phyloP scores from a whole-genome alignment of 2,113 vertebrate species.

The Silurus asotus region DNA sequence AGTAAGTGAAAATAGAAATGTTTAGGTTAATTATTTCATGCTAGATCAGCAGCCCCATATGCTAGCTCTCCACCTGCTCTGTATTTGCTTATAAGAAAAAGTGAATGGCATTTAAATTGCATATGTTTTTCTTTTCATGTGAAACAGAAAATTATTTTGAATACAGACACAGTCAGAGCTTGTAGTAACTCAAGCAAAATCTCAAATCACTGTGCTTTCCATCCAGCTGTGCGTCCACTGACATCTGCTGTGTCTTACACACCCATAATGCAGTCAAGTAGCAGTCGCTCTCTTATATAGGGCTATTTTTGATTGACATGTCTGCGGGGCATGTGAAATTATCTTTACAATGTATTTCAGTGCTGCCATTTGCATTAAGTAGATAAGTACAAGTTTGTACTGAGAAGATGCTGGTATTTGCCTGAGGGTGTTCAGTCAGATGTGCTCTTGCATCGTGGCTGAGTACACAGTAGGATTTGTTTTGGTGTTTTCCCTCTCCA shows the following conservation, averaged over 20 bases:
- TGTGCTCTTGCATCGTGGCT: slow-evolving; percentile 10
- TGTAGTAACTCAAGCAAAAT: background rate
- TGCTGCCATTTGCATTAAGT: slow-evolving; percentile 39
- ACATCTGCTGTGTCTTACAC: slow-evolving; percentile 41
- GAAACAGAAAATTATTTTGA: slow-evolving; percentile 1
- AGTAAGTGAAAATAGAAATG: background rate
- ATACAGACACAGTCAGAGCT: slow-evolving; percentile 31
- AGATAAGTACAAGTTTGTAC: slow-evolving; percentile 36
- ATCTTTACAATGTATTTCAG: slow-evolving; percentile 37
- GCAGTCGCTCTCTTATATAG: slow-evolving; percentile 25
- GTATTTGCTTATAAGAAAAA: background rate
- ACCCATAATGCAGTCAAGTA: slow-evolving; percentile 36
- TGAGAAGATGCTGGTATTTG: slow-evolving; percentile 2
- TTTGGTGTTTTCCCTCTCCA: slow-evolving; percentile 36
- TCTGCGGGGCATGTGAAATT: slow-evolving; percentile 34
- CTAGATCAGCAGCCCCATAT: background rate
- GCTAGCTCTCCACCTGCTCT: background rate
- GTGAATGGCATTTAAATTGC: background rate
- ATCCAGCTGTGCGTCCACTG: slow-evolving; percentile 35
- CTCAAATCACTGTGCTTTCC: slow-evolving; percentile 29
- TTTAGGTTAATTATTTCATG: background rate
- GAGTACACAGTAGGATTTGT: slow-evolving; percentile 34
- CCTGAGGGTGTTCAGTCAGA: slow-evolving; percentile 18
- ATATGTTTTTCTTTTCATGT: background rate
- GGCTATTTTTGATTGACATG: slow-evolving; percentile 35